These are phyloP conservation scores for Acheta domesticus DNA, from an alignment of 2,888 invertebrate species.

Conservation along the genomic window DNA sequence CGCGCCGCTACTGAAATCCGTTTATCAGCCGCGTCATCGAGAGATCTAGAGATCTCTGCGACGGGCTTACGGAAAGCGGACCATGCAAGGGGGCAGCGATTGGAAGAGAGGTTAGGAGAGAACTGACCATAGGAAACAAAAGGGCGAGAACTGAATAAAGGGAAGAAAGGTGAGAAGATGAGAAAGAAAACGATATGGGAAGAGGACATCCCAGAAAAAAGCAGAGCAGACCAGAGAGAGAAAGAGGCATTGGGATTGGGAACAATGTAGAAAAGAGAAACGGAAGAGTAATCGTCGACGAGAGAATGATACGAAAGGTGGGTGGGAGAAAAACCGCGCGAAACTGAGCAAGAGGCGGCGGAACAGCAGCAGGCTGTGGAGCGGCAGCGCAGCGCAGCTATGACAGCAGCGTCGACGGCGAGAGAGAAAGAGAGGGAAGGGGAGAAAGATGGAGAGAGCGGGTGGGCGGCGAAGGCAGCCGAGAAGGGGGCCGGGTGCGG, in stretches of 20 bases:
- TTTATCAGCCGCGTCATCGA: not conserved
- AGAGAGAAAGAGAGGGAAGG: constrained; percentile 32
- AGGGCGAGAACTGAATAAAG: no score
- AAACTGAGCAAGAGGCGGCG: not conserved
- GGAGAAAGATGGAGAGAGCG: constrained; percentile 39
- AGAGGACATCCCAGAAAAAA: no score
- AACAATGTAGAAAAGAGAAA: not conserved
- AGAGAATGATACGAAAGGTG: no score
- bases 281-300: not conserved
- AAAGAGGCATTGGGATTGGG: not conserved
- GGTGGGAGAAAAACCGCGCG: not conserved
- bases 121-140: no score
- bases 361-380: not conserved
- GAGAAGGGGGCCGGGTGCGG: not conserved
- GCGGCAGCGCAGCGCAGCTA: constrained; percentile 32
- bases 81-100: not conserved
- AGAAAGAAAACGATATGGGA: not conserved
- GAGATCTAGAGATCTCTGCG: no score
- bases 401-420: constrained; percentile 25
- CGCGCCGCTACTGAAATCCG: not conserved
- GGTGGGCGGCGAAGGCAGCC: constrained; percentile 37
- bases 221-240: no score
- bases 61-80: not conserved
- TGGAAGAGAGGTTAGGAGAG: not conserved
- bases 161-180: not conserved